Evolutionary conservation across 1,140 invertebrate genomes (phyloP).

Genomic region (Teleopsis dalmanni): DNA sequence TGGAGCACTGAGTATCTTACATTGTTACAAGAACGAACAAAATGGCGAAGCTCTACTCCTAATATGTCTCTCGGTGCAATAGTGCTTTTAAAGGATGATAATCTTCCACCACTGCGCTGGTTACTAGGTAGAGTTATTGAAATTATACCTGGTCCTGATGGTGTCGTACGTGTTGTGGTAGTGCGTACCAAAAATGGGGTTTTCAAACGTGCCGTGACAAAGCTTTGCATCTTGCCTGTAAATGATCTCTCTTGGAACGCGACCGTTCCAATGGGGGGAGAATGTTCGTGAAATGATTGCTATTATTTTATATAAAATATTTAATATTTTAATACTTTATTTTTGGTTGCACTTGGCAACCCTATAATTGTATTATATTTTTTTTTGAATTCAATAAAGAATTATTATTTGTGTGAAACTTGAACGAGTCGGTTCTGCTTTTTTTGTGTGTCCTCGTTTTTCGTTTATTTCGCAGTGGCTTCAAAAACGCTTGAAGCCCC

Average conservation of each 20-base stretch:
- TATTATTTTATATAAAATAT: too few relatives aligned
- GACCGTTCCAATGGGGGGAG: not conserved
- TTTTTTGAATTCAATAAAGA: too few relatives aligned
- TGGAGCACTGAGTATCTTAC: slow-evolving; percentile 21
- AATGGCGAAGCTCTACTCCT: slow-evolving; percentile 13
- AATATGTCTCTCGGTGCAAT: slow-evolving; percentile 22
- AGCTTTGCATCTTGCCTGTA: not conserved
- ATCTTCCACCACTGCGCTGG: slow-evolving; percentile 31
- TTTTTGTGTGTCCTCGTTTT: too few relatives aligned
- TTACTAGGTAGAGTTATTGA: slow-evolving; percentile 26
- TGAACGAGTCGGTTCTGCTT: too few relatives aligned
- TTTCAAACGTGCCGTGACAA: slow-evolving; percentile 16
- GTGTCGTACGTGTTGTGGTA: slow-evolving; percentile 16
- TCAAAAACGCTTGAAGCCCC: too few relatives aligned
- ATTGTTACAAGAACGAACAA: slow-evolving; percentile 13
- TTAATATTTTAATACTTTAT: too few relatives aligned
- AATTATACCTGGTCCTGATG: slow-evolving; percentile 24
- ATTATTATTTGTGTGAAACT: too few relatives aligned
- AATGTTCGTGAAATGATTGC: not conserved
- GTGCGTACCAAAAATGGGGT: slow-evolving; percentile 20
- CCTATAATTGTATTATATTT: too few relatives aligned
- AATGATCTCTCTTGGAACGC: not conserved
- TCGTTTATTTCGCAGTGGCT: too few relatives aligned
- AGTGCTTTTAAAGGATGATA: slow-evolving; percentile 38
- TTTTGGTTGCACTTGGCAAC: too few relatives aligned